Percentiles rank a stretch among this genome's conserved stretches.
Conservation (phyloP, 2,113 vertebrate genomes). For the Pseudopodoces humilis region DNA sequence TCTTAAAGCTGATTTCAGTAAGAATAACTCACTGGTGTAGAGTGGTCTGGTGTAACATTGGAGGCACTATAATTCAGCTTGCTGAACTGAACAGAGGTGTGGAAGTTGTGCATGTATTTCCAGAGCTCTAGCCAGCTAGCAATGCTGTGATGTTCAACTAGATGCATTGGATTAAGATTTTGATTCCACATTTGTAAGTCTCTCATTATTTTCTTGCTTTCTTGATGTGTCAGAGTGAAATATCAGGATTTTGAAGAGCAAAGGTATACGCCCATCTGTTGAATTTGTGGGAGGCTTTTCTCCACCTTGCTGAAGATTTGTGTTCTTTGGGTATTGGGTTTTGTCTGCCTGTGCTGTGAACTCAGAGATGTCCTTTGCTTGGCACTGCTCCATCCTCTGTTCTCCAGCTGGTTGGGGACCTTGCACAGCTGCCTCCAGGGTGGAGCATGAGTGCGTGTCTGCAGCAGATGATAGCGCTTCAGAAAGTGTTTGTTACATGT, state of each 20-base stretch:
- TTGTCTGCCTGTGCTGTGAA: not conserved
- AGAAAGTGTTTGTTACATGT: not conserved
- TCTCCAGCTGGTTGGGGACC: not conserved
- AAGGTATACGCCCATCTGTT: not conserved
- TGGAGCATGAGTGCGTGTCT: not conserved
- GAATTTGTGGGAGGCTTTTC: not conserved
- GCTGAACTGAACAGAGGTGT: not conserved
- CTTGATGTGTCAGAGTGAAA: not conserved
- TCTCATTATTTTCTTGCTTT: not conserved
- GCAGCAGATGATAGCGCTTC: not conserved
- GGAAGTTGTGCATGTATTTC: not conserved
- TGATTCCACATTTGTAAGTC: not conserved
- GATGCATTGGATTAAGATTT: not conserved
- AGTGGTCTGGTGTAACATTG: not conserved
- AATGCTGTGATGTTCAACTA: rapidly evolving
- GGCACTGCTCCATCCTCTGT: not conserved
- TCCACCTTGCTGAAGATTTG: not conserved
- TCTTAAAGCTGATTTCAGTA: not conserved
- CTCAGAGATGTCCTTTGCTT: not conserved
- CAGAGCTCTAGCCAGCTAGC: not conserved
- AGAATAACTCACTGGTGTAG: not conserved
- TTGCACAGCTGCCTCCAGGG: slow-evolving; percentile 5
- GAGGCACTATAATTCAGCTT: not conserved
- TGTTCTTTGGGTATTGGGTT: not conserved
- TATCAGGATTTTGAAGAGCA: not conserved